phyloP scores from a whole-genome alignment of 2,888 invertebrate genomes.

The Malachius bipustulatus region DNA sequence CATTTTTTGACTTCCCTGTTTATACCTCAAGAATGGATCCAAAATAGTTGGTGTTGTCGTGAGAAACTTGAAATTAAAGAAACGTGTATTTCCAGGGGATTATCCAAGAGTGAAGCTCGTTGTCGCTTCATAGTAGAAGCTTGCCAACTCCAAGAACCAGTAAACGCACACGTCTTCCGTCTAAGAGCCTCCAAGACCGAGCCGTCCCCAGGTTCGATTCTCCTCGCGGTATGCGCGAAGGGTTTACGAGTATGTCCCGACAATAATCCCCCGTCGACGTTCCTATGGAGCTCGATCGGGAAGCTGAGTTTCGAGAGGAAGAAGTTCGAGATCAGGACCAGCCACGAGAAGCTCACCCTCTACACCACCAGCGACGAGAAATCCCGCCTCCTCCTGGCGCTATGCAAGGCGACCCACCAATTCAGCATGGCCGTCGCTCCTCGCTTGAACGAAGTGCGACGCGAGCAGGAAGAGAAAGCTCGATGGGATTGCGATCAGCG shows the following conservation, averaged over 20 bases:
- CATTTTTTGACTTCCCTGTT: too few species aligned
- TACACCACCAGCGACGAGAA: slow-evolving; percentile 90
- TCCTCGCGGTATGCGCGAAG: slow-evolving; percentile 84
- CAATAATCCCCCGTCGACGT: slow-evolving; percentile 58
- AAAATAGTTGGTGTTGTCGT: too few species aligned
- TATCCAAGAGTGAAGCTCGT: slow-evolving; percentile 72
- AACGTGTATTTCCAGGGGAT: too few species aligned
- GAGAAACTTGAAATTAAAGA: too few species aligned
- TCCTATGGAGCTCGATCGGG: slow-evolving; percentile 91
- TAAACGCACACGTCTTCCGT: slow-evolving; percentile 75
- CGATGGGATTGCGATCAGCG: slow-evolving; percentile 36
- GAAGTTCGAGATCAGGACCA: slow-evolving; percentile 91
- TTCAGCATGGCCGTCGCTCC: slow-evolving; percentile 89
- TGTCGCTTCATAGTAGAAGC: slow-evolving; percentile 82
- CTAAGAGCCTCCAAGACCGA: slow-evolving; percentile 67
- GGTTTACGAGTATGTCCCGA: slow-evolving; percentile 81
- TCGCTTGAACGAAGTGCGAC: slow-evolving; percentile 68
- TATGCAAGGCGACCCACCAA: slow-evolving; percentile 68
- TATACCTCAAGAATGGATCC: too few species aligned
- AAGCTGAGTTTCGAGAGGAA: slow-evolving; percentile 93
- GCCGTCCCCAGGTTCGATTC: slow-evolving; percentile 64
- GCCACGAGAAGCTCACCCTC: slow-evolving; percentile 76
- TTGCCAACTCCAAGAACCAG: slow-evolving; percentile 67
- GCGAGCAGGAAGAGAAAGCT: slow-evolving; percentile 67
- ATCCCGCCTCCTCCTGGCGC: slow-evolving; percentile 64